Conservation (phyloP, 2,113 vertebrate species). For the Cynoglossus semilaevis region DNA sequence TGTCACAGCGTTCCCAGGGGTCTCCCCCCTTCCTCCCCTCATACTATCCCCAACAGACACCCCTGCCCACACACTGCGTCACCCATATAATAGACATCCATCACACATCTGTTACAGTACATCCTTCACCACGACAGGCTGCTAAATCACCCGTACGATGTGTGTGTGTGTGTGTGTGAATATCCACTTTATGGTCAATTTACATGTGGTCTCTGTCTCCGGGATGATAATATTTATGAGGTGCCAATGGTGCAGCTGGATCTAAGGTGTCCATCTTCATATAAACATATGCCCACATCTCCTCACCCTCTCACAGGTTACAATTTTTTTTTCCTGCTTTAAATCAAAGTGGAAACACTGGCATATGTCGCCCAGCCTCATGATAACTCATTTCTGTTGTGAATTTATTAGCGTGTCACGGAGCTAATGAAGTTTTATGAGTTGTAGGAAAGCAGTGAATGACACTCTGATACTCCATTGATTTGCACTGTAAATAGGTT, state of each 20-base stretch:
- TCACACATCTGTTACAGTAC: constrained; percentile 62
- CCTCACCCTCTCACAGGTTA: constrained; percentile 15
- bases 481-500: constrained; percentile 69
- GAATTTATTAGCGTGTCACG: constrained; percentile 53
- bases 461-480: constrained; percentile 61
- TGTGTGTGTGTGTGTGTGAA: constrained; percentile 30
- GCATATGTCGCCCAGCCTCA: constrained; percentile 33
- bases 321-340: constrained; percentile 31
- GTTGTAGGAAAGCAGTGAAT: constrained; percentile 54
- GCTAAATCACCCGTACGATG: constrained; percentile 57
- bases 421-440: constrained; percentile 64
- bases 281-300: constrained; percentile 50
- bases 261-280: constrained; percentile 71
- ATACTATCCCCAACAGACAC: constrained; percentile 13
- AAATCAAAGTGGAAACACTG: constrained; percentile 44
- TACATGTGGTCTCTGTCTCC: constrained; percentile 58
- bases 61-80: constrained; percentile 32
- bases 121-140: constrained; percentile 41
- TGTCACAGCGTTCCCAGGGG: constrained; percentile 53
- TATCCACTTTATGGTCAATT: constrained; percentile 56
- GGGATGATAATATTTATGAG: constrained; percentile 69
- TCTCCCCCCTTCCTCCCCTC: constrained; percentile 39
- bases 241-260: constrained; percentile 53
- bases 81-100: constrained; percentile 60
- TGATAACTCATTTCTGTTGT: constrained; percentile 52